Conservation (phyloP, 2,113 vertebrate species). For the Saimiri boliviensis region DNA sequence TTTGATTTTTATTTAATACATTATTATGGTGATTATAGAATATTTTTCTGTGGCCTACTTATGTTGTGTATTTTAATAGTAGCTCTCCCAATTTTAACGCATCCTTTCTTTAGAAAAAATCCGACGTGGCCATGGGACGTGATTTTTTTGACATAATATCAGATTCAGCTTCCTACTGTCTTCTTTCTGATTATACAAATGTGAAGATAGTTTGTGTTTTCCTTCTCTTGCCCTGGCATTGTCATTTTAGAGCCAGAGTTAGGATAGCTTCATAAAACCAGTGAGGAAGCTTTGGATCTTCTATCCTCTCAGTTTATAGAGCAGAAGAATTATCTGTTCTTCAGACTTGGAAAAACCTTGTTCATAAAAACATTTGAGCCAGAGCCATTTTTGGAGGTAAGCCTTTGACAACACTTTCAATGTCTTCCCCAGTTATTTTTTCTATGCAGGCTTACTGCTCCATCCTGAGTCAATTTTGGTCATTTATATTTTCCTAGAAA, state of each 20-base stretch:
- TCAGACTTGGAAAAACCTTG: constrained; percentile 50
- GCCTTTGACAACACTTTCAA: constrained; percentile 4
- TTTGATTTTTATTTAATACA: background rate
- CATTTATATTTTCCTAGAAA: constrained; percentile 50
- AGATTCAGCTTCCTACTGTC: background rate
- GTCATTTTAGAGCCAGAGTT: constrained; percentile 33
- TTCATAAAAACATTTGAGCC: constrained; percentile 49
- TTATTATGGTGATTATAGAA: background rate
- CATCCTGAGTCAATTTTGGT: background rate
- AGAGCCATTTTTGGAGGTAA: constrained; percentile 37
- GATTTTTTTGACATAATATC: background rate
- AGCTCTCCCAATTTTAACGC: background rate
- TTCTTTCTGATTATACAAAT: background rate
- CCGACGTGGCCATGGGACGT: background rate
- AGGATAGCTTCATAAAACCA: constrained; percentile 48
- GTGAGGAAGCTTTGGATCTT: constrained; percentile 48
- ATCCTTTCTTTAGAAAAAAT: background rate
- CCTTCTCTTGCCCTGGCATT: background rate
- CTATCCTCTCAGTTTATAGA: constrained; percentile 56
- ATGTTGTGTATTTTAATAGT: background rate
- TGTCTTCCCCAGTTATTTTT: background rate
- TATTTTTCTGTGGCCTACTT: background rate
- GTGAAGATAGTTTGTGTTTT: background rate
- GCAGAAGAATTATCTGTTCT: constrained; percentile 59
- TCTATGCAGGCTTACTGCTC: background rate